These are phyloP conservation scores for Oreochromis grahami DNA, from an alignment of 2,797 vertebrate genomes.

Conservation along the genomic window DNA sequence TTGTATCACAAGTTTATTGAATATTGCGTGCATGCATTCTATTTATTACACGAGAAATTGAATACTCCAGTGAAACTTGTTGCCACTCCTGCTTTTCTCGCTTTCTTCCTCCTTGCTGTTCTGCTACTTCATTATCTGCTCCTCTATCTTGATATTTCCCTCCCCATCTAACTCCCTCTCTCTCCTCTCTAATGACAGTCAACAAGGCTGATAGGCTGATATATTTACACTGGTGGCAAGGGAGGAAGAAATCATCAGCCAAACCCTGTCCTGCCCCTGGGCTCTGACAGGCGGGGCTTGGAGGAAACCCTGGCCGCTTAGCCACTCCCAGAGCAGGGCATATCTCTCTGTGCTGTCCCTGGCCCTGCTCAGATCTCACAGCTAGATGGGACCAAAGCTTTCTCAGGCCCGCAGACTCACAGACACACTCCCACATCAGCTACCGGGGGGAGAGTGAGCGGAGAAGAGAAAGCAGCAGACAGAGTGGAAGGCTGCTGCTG, in stretches of 20 bases:
- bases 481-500: conserved; percentile 7
- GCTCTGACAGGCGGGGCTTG: conserved; percentile 65
- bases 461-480: conserved; percentile 1
- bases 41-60: background rate
- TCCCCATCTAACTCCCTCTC: background rate
- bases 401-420: conserved; percentile 58
- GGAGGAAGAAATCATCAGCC: conserved; percentile 77
- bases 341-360: conserved; percentile 60
- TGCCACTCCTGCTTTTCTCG: background rate
- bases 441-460: conserved; percentile 19
- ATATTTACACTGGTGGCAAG: conserved; percentile 68
- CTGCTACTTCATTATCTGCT: conserved; percentile 25
- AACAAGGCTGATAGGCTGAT: conserved; percentile 63
- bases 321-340: conserved; percentile 74
- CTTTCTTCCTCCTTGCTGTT: conserved; percentile 18
- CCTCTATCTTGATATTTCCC: conserved; percentile 28
- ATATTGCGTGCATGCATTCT: background rate
- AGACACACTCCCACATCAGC: conserved; percentile 35
- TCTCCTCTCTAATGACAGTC: conserved; percentile 48
- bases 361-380: conserved; percentile 71
- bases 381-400: conserved; percentile 84
- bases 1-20: background rate
- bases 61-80: background rate
- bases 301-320: conserved; percentile 64
- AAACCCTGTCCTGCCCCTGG: conserved; percentile 72